These are phyloP conservation scores for Rhizoglyphus robini DNA, from an alignment of 1,140 invertebrate species.

Conservation along the genomic window DNA sequence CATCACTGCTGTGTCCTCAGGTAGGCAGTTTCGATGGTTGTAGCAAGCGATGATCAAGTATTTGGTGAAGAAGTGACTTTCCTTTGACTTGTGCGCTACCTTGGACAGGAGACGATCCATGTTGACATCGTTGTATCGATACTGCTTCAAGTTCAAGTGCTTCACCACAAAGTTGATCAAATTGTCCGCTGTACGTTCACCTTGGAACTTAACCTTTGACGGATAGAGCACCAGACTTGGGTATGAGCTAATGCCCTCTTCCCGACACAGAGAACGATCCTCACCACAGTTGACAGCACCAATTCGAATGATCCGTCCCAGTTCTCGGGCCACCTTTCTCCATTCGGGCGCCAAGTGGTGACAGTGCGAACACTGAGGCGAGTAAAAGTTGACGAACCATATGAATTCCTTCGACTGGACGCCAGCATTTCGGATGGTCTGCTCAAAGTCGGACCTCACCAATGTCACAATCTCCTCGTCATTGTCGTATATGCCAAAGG, in stretches of 20 bases:
- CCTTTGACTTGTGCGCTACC: background rate
- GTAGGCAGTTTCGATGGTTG: slow-evolving; percentile 18
- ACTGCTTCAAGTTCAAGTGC: background rate
- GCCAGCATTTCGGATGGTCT: slow-evolving; percentile 43
- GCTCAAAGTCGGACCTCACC: slow-evolving; percentile 53
- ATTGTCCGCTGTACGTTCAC: background rate
- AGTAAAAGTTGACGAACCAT: slow-evolving; percentile 76
- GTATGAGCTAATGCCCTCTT: slow-evolving; percentile 50
- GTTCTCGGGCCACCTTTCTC: slow-evolving; percentile 55
- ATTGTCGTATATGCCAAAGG: slow-evolving; percentile 75
- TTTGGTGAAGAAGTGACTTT: background rate
- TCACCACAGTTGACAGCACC: slow-evolving; percentile 71
- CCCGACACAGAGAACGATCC: slow-evolving; percentile 52
- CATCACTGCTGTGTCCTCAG: slow-evolving; percentile 17
- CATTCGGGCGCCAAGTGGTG: slow-evolving; percentile 59
- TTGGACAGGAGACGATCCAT: background rate
- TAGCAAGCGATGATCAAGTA: background rate
- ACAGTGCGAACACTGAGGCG: slow-evolving; percentile 67
- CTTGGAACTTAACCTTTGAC: slow-evolving; percentile 5
- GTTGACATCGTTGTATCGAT: background rate
- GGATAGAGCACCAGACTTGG: slow-evolving; percentile 52
- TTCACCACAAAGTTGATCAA: background rate
- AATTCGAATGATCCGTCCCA: slow-evolving; percentile 53
- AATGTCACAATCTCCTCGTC: slow-evolving; percentile 65
- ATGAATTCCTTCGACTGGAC: slow-evolving; percentile 34